Evolutionary conservation across 2,113 vertebrate species (phyloP), one percentile per base, ranked within the genome.

Genomic region (Girardinichthys multiradiatus): DNA sequence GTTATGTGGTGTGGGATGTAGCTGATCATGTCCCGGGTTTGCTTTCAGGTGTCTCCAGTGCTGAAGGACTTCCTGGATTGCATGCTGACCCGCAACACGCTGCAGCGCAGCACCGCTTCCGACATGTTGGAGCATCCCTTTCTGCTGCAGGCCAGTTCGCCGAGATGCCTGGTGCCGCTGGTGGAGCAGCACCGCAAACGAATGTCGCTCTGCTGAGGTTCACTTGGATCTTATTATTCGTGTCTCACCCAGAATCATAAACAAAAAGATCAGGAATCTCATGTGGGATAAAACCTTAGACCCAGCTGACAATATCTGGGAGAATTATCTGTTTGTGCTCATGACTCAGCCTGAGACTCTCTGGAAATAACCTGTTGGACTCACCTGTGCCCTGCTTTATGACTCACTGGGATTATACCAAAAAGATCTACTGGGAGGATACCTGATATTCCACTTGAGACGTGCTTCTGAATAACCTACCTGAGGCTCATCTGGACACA

Each of bases 111-210:
- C 10, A 95, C 91, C 0, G 96, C 96, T 8, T 74, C 89, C 30
- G 93, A 95, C n/a, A 95, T 99, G 19, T 93, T 99, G 79, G 92
- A 96, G 77, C 97, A 98, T 21, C 96, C 95, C 2, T 98, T 98
- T 86, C 85, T 98, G 85, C 94, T 98, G 73, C 96, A 98, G 92
- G 94, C 95, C 0, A 90, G 94, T 3, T 89, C 96, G 0, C 95
- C 96, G 0, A 94, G 94, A 74, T 97, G 96, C 87, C 92, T 98
- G 82, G 94, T 96, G 2, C 95, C 97, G 2, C 95, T 99, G 28
- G 97, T 99, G 85, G 95, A 97, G 37, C 94, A 94, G 68, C 94
- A 96, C 85, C 94, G 95, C 61, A 96, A 96, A 79, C 94, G 93
- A 17, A 91, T 87, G 90, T 92, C 92, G 0, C 82, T 81, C 42